Conservation (phyloP, 2,797 vertebrate species). For the Threskiornis aethiopicus region DNA sequence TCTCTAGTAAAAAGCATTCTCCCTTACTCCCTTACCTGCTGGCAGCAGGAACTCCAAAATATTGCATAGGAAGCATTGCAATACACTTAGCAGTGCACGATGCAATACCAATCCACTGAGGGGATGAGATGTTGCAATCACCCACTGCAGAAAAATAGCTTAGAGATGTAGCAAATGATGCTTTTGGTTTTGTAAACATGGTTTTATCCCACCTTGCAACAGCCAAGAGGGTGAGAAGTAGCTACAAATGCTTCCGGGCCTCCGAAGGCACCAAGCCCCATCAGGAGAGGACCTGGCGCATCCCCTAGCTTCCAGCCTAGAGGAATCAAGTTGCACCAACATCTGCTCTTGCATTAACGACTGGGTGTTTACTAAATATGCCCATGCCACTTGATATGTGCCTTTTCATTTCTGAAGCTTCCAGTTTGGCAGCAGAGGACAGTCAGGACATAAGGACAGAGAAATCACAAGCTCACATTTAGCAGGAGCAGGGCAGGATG, state of each 20-base stretch:
- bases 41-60: neutral
- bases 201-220: neutral
- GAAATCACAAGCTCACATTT: neutral
- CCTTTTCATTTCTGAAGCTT: neutral
- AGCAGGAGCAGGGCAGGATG: rapidly evolving
- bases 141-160: neutral
- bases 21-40: neutral
- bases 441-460: too few relatives aligned
- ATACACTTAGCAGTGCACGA: rapidly evolving
- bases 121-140: neutral
- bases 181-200: neutral
- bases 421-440: neutral
- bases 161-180: neutral
- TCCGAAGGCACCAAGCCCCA: rapidly evolving
- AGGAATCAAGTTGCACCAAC: neutral
- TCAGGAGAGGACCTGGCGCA: neutral
- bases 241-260: neutral
- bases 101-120: rapidly evolving
- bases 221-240: neutral
- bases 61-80: neutral
- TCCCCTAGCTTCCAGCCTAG: neutral
- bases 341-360: rapidly evolving
- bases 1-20: neutral
- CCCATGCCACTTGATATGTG: neutral
- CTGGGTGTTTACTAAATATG: neutral